phyloP scores from a whole-genome alignment of 2,888 invertebrate genomes.

The Chalcosyrphus nemorum region DNA sequence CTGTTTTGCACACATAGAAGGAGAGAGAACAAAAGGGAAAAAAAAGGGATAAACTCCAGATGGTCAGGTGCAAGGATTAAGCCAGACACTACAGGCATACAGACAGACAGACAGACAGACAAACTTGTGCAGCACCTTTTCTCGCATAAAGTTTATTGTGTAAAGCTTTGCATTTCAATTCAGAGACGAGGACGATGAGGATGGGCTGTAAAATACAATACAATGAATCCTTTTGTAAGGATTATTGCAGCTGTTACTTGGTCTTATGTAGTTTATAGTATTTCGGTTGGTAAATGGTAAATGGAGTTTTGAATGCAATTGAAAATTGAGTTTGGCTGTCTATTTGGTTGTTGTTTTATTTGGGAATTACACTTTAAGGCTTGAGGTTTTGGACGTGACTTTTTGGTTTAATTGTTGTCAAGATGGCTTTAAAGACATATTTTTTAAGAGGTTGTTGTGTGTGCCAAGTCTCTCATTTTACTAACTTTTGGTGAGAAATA shows the following conservation, averaged over 20 bases:
- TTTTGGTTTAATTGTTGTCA: no score
- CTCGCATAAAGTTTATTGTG: no score
- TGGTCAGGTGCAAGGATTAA: slow-evolving; percentile 12
- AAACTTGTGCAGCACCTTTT: background rate
- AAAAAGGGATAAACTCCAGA: no score
- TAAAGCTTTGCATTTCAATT: slow-evolving; percentile 13
- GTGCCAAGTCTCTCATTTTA: no score
- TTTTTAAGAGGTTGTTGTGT: no score
- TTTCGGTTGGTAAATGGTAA: background rate
- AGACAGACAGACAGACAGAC: no score
- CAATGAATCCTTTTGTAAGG: slow-evolving; percentile 41
- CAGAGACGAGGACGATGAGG: background rate
- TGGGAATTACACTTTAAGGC: no score
- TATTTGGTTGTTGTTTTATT: no score
- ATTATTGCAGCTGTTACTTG: slow-evolving; percentile 33
- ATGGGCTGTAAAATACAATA: slow-evolving; percentile 34
- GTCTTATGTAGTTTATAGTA: slow-evolving; percentile 10
- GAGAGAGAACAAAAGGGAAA: no score
- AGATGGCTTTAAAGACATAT: no score
- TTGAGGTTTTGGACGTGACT: no score
- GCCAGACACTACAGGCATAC: background rate
- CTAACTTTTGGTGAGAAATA: no score
- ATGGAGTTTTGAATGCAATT: background rate
- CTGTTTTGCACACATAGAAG: background rate
- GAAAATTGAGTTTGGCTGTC: slow-evolving; percentile 8